Evolutionary conservation across 2,888 invertebrate genomes (phyloP).

Genomic region (Nebria brevicollis): DNA sequence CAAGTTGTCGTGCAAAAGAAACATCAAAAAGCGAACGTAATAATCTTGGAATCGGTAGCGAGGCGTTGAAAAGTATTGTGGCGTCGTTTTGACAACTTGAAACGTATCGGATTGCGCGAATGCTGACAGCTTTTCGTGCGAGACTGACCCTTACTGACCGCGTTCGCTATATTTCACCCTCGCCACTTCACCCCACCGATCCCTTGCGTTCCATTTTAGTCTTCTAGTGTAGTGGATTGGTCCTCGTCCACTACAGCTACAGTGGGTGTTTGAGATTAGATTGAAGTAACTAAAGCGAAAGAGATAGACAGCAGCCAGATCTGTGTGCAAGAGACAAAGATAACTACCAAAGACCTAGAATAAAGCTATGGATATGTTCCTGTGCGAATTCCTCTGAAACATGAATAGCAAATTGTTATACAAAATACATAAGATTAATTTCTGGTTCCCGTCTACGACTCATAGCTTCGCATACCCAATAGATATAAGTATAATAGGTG

Average conservation of each 20-base stretch:
- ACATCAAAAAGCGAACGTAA: background rate
- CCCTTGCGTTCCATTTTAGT: background rate
- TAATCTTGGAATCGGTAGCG: background rate
- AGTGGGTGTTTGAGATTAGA: slow-evolving; percentile 28
- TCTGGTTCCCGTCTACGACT: background rate
- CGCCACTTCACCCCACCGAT: background rate
- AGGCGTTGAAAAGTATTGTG: slow-evolving; percentile 23
- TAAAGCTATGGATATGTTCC: background rate
- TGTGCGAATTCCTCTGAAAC: background rate
- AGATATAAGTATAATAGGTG: background rate
- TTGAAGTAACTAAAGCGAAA: slow-evolving; percentile 23
- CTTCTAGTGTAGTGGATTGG: slow-evolving; percentile 28
- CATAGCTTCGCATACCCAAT: background rate
- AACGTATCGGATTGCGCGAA: slow-evolving; percentile 14
- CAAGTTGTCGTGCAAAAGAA: background rate
- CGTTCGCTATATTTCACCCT: slow-evolving; percentile 8
- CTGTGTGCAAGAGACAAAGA: background rate
- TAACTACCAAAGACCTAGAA: background rate
- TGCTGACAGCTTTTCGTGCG: slow-evolving; percentile 34
- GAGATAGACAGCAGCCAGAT: background rate
- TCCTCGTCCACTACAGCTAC: slow-evolving; percentile 12
- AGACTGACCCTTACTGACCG: slow-evolving; percentile 44
- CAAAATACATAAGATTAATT: slow-evolving; percentile 15
- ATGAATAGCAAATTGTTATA: slow-evolving; percentile 3
- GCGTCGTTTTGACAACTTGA: slow-evolving; percentile 8